A percentile compares a stretch with the other conserved stretches of the same genome.
Conservation (phyloP, 2,113 vertebrate genomes). For the Pontoporia blainvillei region DNA sequence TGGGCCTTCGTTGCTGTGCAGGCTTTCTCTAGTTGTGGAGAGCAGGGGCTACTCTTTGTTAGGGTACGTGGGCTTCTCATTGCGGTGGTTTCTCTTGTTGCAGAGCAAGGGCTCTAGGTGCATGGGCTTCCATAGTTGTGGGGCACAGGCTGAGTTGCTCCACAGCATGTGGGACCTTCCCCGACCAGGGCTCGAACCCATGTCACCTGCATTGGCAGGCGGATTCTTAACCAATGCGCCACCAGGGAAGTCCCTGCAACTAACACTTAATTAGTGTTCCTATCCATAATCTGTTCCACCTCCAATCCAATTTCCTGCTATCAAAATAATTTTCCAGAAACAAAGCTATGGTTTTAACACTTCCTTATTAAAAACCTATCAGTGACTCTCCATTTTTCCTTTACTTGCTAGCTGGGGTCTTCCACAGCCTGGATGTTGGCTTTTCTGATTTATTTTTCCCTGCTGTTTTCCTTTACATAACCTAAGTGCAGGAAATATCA, state of each 20-base stretch:
- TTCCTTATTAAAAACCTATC: not conserved
- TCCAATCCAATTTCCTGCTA: not conserved
- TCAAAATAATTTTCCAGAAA: not conserved
- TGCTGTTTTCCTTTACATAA: not conserved
- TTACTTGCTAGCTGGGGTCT: not conserved
- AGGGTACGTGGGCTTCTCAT: no score
- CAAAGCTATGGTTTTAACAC: not conserved
- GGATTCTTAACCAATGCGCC: no score
- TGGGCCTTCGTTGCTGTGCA: no score
- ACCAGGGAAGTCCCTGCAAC: not conserved
- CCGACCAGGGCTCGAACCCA: no score
- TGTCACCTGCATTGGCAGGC: no score
- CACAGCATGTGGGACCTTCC: no score
- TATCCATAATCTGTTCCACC: not conserved
- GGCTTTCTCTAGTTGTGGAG: no score
- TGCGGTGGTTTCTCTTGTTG: no score
- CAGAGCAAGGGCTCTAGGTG: no score
- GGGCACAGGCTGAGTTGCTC: no score
- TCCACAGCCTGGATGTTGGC: not conserved
- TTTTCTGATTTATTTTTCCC: not conserved
- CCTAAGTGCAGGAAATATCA: not conserved
- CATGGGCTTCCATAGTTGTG: no score
- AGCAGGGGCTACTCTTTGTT: no score
- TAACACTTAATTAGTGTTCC: not conserved
- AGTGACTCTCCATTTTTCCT: not conserved